Base-by-base conservation (phyloP, 2,888 invertebrate genomes). In the Tenthredo amoena region DNA sequence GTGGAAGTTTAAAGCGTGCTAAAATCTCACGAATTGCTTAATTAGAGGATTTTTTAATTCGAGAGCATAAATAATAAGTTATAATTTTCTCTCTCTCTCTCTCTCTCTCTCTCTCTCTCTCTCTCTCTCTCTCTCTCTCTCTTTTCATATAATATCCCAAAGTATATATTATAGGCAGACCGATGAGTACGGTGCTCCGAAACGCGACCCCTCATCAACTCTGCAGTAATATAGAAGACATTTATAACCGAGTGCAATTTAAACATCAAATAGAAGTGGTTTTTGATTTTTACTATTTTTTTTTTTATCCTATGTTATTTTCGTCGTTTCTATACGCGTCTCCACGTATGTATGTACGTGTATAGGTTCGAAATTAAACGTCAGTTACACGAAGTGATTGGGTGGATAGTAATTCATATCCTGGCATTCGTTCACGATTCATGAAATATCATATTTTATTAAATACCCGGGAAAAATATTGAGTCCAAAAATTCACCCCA, bases 41-140 rank as follows among this genome's bases (percentile, higher is more conserved):
- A 72, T 72, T 72, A 40, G 10, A 40, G 72, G 40, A 72, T 40
- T 72, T 72, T 47, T 72, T 40, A 1, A 72, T 72, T 43, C 43
- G 3, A 37, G 0, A 37, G 21, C 21, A n/a, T 43, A 21, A 72
- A 72, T 72, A 72, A 37, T 43, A 21, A 72, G 9, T 72, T 72
- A 43, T 40, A 40, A 9, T 43, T 21, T 4, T 18, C 68, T 68
- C 18, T 34, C 68, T 34, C 34, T 68, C 68, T 18, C 68, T 2
- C n/a, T 18, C 68, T 68, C 18, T 34, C 68, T 34, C 34, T 68
- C 68, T 18, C 68, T 18, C 68, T 68, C 18, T 34, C 68, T 34
- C 34, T 68, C 68, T 18, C 68, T 2, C n/a, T 18, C 68, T 68
- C 18, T 34, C 68, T 34, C 34, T 68, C 68, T 18, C 68, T 2